phyloP scores from a whole-genome alignment of 2,113 vertebrate genomes.

The Ictalurus furcatus region DNA sequence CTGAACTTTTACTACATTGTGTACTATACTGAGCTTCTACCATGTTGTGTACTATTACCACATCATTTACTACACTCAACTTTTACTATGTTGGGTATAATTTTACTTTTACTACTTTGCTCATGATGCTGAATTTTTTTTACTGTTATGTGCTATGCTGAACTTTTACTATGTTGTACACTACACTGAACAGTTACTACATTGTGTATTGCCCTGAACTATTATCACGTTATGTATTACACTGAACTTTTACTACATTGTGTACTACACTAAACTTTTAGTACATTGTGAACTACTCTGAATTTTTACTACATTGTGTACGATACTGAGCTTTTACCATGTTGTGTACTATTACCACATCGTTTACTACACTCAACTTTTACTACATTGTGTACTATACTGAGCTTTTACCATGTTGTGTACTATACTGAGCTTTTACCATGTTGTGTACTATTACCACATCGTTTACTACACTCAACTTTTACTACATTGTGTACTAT shows the following conservation, averaged over 20 bases:
- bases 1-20: background rate
- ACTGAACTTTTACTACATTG: background rate
- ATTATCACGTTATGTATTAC: background rate
- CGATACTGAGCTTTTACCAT: background rate
- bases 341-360: background rate
- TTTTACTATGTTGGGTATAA: background rate
- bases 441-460: too few relatives aligned
- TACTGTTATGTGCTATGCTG: too few relatives aligned
- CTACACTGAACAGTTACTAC: too few relatives aligned
- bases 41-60: background rate
- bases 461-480: too few relatives aligned
- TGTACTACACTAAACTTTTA: background rate
- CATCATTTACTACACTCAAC: background rate
- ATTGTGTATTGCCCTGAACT: background rate
- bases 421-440: too few relatives aligned
- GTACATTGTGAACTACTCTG: background rate
- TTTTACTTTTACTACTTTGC: too few relatives aligned
- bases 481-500: too few relatives aligned
- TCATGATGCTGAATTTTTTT: background rate
- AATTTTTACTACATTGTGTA: background rate
- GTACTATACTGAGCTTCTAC: background rate
- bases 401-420: too few relatives aligned
- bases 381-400: too few relatives aligned
- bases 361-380: background rate
- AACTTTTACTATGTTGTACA: too few relatives aligned